Percentiles rank a stretch among this genome's conserved stretches.
These are phyloP conservation scores for Neomicropteryx cornuta DNA, from an alignment of 1,140 invertebrate species.

Conservation along the genomic window DNA sequence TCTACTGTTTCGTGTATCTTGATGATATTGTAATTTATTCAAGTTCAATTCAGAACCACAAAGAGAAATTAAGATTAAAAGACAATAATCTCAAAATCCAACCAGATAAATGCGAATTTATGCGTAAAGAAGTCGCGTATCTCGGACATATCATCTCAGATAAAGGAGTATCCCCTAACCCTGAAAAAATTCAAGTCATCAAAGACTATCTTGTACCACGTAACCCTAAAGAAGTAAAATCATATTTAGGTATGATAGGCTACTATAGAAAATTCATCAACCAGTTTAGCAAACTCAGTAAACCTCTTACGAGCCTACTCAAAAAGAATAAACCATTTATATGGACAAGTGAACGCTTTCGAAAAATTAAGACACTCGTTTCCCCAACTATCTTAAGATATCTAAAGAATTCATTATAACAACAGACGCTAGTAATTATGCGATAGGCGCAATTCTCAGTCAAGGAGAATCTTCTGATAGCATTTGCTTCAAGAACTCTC, in stretches of 20 bases:
- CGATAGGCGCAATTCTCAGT: constrained; percentile 9
- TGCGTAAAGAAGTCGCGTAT: too few species aligned
- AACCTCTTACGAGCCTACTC: constrained; percentile 14
- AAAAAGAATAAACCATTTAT: constrained; percentile 12
- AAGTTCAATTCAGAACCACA: too few species aligned
- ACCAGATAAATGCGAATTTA: too few species aligned
- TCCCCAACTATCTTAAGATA: constrained; percentile 9
- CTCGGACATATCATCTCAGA: too few species aligned
- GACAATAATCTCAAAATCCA: too few species aligned
- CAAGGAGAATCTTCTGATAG: constrained; percentile 14
- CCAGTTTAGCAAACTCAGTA: constrained; percentile 11
- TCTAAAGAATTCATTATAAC: constrained; percentile 10
- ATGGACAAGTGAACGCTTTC: constrained; percentile 17
- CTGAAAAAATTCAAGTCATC: too few species aligned
- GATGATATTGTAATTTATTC: too few species aligned
- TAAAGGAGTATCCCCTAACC: too few species aligned
- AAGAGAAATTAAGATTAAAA: constrained; percentile 16
- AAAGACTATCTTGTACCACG: constrained; percentile 27
- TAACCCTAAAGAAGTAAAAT: too few species aligned
- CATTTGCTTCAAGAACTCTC: constrained; percentile 18
- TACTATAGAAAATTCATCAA: constrained; percentile 19
- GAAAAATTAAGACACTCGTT: constrained; percentile 14
- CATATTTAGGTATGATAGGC: too few species aligned
- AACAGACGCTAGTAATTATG: constrained; percentile 10
- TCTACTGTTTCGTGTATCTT: too few species aligned